These are phyloP conservation scores for Ctenosaura bakeri DNA, from an alignment of 2,797 vertebrate species.

Conservation along the genomic window DNA sequence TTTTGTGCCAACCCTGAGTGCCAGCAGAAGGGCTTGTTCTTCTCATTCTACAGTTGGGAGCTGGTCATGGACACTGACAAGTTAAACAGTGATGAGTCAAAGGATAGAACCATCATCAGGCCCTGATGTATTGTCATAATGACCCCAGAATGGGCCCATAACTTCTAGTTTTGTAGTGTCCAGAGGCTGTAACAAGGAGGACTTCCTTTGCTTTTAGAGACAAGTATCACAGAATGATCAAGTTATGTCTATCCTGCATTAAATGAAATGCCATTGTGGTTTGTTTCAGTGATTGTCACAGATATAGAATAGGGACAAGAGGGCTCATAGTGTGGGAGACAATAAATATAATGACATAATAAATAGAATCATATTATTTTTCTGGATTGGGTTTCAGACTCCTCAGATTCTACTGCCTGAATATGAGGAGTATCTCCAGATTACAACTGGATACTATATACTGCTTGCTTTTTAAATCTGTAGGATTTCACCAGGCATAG, in stretches of 20 bases:
- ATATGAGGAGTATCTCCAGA: background rate
- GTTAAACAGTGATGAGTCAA: background rate
- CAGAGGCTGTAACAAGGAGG: background rate
- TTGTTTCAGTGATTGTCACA: background rate
- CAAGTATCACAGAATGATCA: background rate
- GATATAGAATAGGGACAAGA: background rate
- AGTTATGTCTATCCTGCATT: background rate
- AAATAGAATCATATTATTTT: background rate
- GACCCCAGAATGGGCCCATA: background rate
- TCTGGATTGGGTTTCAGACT: background rate
- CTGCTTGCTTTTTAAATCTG: background rate
- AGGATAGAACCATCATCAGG: background rate
- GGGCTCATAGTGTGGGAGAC: background rate
- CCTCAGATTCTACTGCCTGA: background rate
- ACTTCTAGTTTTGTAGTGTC: background rate
- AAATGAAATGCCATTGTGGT: background rate
- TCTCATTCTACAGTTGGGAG: background rate
- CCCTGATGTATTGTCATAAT: background rate
- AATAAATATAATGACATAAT: background rate
- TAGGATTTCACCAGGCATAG: background rate
- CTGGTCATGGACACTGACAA: background rate
- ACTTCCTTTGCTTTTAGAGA: background rate
- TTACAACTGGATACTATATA: background rate
- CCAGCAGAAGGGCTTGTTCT: background rate
- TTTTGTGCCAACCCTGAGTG: background rate